These are phyloP conservation scores for Cryptomyrus ogoouensis DNA, from an alignment of 2,113 vertebrate species.

Conservation along the genomic window DNA sequence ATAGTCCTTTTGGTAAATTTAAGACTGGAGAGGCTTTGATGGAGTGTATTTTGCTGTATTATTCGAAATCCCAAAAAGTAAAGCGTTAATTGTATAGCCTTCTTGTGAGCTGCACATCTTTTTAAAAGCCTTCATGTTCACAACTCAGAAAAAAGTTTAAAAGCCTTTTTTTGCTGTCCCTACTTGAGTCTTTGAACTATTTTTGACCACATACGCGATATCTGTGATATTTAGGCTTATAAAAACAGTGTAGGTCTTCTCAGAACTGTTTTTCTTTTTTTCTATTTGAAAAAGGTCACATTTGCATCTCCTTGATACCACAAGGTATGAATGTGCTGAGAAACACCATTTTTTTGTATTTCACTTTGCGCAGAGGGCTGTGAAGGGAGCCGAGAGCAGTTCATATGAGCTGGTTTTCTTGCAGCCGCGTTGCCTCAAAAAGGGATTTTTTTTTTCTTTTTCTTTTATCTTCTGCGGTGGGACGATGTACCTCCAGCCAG, in stretches of 20 bases:
- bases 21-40: neutral
- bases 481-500: neutral
- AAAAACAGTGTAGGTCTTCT: neutral
- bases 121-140: neutral
- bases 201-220: neutral
- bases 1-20: neutral
- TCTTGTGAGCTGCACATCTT: neutral
- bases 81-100: neutral
- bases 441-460: neutral
- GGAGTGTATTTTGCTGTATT: neutral
- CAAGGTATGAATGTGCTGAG: neutral
- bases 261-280: neutral
- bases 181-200: neutral
- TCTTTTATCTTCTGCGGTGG: neutral
- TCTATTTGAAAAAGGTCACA: neutral
- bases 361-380: neutral
- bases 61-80: neutral
- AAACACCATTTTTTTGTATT: neutral
- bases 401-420: neutral
- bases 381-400: neutral
- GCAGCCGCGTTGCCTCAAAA: neutral
- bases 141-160: neutral
- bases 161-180: neutral
- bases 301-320: neutral
- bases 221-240: constrained; percentile 8